A percentile compares a stretch with the other conserved stretches of the same genome.
These are phyloP conservation scores for Diachasma alloeum DNA, from an alignment of 1,140 invertebrate genomes.

Conservation along the genomic window DNA sequence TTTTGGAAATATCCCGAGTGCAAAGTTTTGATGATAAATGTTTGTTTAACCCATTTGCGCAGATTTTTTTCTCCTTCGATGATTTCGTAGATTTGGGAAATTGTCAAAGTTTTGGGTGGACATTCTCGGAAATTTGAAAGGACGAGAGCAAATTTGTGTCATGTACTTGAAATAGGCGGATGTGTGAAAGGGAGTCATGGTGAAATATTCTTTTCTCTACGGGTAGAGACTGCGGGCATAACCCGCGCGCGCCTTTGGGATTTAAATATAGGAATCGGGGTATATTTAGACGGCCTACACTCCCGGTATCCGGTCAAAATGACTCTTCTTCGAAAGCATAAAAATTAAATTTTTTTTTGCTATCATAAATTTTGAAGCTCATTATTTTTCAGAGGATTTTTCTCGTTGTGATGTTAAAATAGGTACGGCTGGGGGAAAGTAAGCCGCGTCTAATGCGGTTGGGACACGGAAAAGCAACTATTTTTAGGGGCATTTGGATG, in stretches of 20 bases:
- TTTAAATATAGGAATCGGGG: constrained; percentile 58
- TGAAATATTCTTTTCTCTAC: constrained; percentile 33
- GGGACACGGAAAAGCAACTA: constrained; percentile 20
- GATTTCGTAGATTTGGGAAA: not conserved
- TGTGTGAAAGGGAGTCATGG: constrained; percentile 38
- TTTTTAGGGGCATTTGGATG: constrained; percentile 22
- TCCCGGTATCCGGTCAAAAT: constrained; percentile 59
- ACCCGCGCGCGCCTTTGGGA: constrained; percentile 26
- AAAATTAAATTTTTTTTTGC: not conserved
- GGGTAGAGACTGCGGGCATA: constrained; percentile 20
- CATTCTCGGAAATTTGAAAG: not conserved
- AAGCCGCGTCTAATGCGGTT: not conserved
- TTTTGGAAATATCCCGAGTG: constrained; percentile 23
- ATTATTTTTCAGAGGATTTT: not conserved
- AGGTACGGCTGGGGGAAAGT: not conserved
- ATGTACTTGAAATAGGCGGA: constrained; percentile 47
- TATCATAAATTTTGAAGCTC: constrained; percentile 8
- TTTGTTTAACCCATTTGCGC: not conserved
- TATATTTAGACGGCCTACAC: constrained; percentile 63
- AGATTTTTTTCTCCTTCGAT: not conserved
- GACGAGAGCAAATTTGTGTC: constrained; percentile 41
- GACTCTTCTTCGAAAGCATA: constrained; percentile 33
- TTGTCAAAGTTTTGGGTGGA: not conserved
- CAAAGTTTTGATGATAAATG: not conserved
- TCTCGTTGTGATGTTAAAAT: not conserved